Evolutionary conservation across 2,797 vertebrate species (phyloP).

Genomic region (Tokudaia tokunoshimensis): DNA sequence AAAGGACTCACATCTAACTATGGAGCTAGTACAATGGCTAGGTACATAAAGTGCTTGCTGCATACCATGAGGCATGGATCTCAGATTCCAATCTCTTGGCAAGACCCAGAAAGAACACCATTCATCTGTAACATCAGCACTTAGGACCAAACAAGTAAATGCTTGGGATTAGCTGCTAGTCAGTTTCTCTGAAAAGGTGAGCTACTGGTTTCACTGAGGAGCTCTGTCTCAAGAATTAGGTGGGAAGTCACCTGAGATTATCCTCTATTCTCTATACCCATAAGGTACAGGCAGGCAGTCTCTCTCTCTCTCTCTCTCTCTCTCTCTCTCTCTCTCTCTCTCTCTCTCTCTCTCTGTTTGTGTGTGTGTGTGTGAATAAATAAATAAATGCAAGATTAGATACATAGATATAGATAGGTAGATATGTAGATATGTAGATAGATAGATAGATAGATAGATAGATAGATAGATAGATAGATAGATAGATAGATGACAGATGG

Average conservation of each 20-base stretch:
- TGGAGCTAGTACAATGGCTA: background rate
- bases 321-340: too few species aligned
- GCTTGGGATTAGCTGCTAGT: background rate
- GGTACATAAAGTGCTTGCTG: background rate
- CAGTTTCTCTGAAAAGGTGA: background rate
- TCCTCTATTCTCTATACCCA: background rate
- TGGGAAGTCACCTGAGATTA: background rate
- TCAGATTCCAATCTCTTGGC: too few species aligned
- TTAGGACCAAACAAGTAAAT: background rate
- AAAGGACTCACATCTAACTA: background rate
- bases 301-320: too few species aligned
- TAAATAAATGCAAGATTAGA: background rate
- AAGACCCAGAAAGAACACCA: background rate
- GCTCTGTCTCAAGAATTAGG: background rate
- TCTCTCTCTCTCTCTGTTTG: too few species aligned
- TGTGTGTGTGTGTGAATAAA: too few species aligned
- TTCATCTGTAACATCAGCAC: too few species aligned
- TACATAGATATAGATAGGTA: too few species aligned
- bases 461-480: too few species aligned
- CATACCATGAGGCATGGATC: background rate
- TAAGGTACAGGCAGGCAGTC: background rate
- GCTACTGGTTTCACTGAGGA: background rate
- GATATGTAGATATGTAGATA: background rate
- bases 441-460: background rate
- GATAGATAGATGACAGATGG: background rate